Conservation (phyloP, 2,113 vertebrate genomes). For the Columbina picui region DNA sequence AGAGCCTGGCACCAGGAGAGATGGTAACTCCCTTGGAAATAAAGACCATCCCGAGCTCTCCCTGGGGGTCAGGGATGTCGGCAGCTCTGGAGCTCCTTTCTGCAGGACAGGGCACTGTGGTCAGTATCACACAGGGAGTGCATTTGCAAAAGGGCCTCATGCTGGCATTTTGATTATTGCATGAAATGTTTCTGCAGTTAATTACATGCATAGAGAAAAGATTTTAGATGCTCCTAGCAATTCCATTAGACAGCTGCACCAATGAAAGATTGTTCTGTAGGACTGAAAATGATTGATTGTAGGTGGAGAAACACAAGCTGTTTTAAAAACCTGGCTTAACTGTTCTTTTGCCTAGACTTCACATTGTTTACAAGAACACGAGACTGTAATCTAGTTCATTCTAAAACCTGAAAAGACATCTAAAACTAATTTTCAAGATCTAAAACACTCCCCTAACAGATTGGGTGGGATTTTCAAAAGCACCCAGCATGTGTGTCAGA, state of each 20-base stretch:
- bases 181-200: conserved; percentile 35
- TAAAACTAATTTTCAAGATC: conserved; percentile 2
- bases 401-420: conserved; percentile 22
- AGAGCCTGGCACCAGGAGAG: neutral
- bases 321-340: neutral
- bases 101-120: neutral
- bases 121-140: neutral
- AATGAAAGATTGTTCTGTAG: neutral
- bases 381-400: neutral
- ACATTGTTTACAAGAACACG: neutral
- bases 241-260: conserved; percentile 8
- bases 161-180: conserved; percentile 24
- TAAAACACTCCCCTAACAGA: conserved; percentile 12
- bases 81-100: neutral
- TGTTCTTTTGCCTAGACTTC: conserved; percentile 4
- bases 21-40: neutral
- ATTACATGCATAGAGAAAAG: conserved; percentile 30
- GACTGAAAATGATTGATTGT: neutral
- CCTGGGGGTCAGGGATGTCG: neutral
- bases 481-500: neutral
- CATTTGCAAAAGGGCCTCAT: neutral
- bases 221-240: conserved; percentile 1
- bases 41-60: neutral
- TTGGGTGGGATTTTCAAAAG: conserved; percentile 33
- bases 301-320: neutral